Evolutionary conservation across 1,140 invertebrate species (phyloP).

Genomic region (Temnothorax curvispinosus): DNA sequence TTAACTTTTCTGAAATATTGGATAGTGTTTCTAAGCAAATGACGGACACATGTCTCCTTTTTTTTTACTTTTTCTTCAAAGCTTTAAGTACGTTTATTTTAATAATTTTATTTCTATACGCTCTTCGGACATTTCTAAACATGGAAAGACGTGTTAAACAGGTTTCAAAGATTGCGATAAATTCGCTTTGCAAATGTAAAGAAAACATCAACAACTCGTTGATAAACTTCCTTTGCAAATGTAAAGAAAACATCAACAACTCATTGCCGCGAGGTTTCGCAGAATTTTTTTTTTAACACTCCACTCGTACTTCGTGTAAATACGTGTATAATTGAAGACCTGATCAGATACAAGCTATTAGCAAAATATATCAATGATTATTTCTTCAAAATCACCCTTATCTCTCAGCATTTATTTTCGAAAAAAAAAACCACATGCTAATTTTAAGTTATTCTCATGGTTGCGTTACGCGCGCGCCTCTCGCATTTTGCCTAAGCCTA

Average conservation of each 20-base stretch:
- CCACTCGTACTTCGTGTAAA: not conserved
- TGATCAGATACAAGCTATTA: not conserved
- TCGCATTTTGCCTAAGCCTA: not conserved
- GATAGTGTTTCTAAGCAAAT: not conserved
- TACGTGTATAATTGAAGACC: not conserved
- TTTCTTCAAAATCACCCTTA: not conserved
- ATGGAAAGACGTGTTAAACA: not conserved
- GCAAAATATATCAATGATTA: not conserved
- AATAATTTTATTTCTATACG: not conserved
- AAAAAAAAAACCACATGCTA: not conserved
- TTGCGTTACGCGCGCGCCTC: not conserved
- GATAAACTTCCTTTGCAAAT: too few relatives aligned
- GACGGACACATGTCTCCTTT: not conserved
- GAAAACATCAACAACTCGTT: not conserved
- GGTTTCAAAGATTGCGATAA: not conserved
- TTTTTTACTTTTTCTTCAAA: not conserved
- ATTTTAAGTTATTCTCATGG: not conserved
- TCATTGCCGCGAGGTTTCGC: not conserved
- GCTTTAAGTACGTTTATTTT: not conserved
- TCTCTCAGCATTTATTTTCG: not conserved
- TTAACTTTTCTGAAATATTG: not conserved
- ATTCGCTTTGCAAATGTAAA: not conserved
- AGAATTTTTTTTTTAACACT: not conserved
- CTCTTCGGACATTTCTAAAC: not conserved
- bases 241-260: too few relatives aligned